These are phyloP conservation scores for Varecia variegata DNA, from an alignment of 2,797 vertebrate genomes.

Conservation along the genomic window DNA sequence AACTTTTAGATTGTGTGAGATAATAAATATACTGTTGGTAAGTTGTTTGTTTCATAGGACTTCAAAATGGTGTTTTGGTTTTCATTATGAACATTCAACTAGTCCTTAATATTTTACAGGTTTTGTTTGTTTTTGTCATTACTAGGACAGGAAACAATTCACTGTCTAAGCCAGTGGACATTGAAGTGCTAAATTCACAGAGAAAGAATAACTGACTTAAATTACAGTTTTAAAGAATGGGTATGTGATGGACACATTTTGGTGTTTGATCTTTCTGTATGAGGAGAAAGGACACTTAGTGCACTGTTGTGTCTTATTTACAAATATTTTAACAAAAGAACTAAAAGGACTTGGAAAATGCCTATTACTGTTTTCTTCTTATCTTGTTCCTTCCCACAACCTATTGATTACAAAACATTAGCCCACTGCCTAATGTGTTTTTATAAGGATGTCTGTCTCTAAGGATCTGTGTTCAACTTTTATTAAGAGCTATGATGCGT, in stretches of 20 bases:
- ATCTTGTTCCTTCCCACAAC: not conserved
- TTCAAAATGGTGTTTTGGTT: constrained; percentile 29
- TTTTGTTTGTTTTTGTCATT: not conserved
- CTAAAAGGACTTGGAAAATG: not conserved
- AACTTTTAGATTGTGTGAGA: not conserved
- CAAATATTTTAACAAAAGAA: not conserved
- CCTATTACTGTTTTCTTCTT: not conserved
- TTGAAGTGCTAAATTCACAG: not conserved
- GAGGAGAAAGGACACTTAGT: not conserved
- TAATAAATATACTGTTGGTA: not conserved
- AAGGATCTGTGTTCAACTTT: not conserved
- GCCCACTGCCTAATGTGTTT: not conserved
- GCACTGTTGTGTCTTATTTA: not conserved
- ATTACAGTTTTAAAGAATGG: not conserved
- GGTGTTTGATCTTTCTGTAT: not conserved
- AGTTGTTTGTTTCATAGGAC: not conserved
- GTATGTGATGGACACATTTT: not conserved
- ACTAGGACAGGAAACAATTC: not conserved
- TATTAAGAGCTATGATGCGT: not conserved
- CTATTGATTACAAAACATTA: not conserved
- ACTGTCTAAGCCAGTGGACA: not conserved
- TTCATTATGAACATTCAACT: not conserved
- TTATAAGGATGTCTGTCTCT: not conserved
- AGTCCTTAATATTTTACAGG: not conserved
- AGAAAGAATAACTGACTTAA: not conserved